Base-by-base conservation (phyloP, 2,797 vertebrate species). In the Tarsius wallacei region DNA sequence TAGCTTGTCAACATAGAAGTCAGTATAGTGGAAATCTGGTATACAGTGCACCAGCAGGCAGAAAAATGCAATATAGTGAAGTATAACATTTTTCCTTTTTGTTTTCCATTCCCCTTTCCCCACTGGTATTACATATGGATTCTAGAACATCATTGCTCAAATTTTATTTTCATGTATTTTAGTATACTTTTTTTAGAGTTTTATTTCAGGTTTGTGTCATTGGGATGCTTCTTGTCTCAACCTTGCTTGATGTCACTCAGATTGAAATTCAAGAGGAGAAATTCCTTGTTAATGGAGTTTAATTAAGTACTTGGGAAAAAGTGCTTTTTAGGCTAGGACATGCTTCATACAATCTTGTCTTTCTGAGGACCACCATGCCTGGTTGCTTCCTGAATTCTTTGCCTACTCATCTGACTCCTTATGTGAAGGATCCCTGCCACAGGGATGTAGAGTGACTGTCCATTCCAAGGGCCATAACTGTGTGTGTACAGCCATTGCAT, bases 1-100 rank as follows among this genome's bases (percentile, higher is more conserved):
- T 77, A 53, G 31, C 87, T 94, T 92, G 76, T 97, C n/a, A 66
- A 26, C 33, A 70, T n/a, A 95, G 42, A 71, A 47, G 21, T 97
- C 71, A 68, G 0, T 74, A 51, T 93, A 57, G 63, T 93, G 24
- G 84, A 87, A 91, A 66, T 28, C 61, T 96, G 49, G 16, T 63
- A 17, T 4, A 10, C 3, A 57, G 12, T 88, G 22, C 49, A 51
- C 31, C 5, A 53, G 24, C 36, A 61, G 42, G 19, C 14, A 5
- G 49, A 57, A 59, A 87, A 14, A 33, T 33, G 36, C 7, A n/a
- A 3, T n/a, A 9, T 26, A 84, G 55, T 26, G 49, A 70, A 42
- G 21, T 70, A 42, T 89, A 51, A 49, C 22, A 22, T 91, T 93
- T 82, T 87, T 33, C 55, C 33, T 73, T 61, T 12, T 16, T 64